Percentiles rank a stretch among this genome's conserved stretches.
These are phyloP conservation scores for Peucedramus taeniatus DNA, from an alignment of 2,113 vertebrate species.

Conservation along the genomic window DNA sequence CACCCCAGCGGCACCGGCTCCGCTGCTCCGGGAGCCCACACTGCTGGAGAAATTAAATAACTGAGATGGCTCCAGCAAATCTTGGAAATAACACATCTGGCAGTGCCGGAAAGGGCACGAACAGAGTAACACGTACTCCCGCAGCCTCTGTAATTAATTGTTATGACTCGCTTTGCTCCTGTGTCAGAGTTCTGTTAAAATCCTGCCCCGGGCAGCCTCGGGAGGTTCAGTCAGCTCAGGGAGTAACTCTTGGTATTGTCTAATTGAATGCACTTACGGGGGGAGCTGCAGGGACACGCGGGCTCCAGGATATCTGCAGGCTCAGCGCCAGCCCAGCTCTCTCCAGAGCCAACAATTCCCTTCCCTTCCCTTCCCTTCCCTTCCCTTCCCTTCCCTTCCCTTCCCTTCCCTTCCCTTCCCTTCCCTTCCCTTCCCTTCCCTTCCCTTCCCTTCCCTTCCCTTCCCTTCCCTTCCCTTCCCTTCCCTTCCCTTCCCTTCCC, in stretches of 20 bases:
- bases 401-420: not conserved
- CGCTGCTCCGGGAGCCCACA: fast-evolving
- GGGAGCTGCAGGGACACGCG: not conserved
- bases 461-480: not conserved
- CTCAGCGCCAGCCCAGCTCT: not conserved
- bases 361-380: not conserved
- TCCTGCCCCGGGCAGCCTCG: not conserved
- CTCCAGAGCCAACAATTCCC: not conserved
- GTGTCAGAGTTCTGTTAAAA: not conserved
- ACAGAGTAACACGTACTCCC: fast-evolving
- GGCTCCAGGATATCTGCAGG: fast-evolving
- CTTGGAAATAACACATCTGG: not conserved
- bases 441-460: not conserved
- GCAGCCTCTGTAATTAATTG: not conserved
- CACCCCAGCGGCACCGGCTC: fast-evolving
- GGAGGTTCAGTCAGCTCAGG: not conserved
- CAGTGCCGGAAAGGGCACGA: not conserved
- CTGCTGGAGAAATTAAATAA: not conserved
- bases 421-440: not conserved
- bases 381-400: not conserved
- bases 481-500: not conserved
- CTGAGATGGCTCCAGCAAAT: not conserved
- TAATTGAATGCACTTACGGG: not conserved
- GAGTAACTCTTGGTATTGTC: not conserved
- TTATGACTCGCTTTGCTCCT: fast-evolving